Conservation (phyloP, 2,113 vertebrate genomes). For the Cochlearius cochlearius region DNA sequence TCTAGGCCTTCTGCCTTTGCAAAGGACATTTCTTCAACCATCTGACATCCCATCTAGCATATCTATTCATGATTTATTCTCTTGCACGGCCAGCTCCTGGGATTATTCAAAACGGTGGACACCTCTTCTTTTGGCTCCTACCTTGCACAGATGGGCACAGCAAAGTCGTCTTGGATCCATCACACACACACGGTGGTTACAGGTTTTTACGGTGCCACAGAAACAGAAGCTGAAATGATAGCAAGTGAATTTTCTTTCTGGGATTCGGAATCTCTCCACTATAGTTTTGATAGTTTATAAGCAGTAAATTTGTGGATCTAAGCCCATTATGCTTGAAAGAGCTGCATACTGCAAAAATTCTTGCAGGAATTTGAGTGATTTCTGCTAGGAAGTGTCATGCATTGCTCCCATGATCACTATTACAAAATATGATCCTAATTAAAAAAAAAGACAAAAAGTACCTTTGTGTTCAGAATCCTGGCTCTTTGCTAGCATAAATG, state of each 20-base stretch:
- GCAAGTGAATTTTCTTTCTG: neutral
- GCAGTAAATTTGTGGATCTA: neutral
- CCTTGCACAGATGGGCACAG: neutral
- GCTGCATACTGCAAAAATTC: neutral
- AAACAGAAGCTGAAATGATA: neutral
- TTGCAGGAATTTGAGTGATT: constrained; percentile 32
- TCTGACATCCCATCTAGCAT: neutral
- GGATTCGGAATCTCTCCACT: neutral
- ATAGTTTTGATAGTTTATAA: neutral
- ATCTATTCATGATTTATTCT: neutral
- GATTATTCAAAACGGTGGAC: neutral
- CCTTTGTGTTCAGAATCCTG: constrained; percentile 1
- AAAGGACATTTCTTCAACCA: neutral
- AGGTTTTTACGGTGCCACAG: neutral
- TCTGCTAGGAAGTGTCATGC: constrained; percentile 31
- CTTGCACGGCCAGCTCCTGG: neutral
- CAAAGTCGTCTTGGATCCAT: neutral
- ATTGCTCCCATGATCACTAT: constrained; percentile 4
- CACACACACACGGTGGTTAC: neutral
- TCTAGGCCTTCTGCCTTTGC: neutral
- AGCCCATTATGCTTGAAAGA: neutral
- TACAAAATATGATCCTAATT: constrained; percentile 12
- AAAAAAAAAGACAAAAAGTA: neutral
- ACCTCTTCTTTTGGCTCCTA: neutral
- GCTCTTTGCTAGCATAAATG: neutral